A percentile compares a stretch with the other conserved stretches of the same genome.
Evolutionary conservation across 2,797 vertebrate genomes (phyloP).

Genomic region (Ispidina picta): DNA sequence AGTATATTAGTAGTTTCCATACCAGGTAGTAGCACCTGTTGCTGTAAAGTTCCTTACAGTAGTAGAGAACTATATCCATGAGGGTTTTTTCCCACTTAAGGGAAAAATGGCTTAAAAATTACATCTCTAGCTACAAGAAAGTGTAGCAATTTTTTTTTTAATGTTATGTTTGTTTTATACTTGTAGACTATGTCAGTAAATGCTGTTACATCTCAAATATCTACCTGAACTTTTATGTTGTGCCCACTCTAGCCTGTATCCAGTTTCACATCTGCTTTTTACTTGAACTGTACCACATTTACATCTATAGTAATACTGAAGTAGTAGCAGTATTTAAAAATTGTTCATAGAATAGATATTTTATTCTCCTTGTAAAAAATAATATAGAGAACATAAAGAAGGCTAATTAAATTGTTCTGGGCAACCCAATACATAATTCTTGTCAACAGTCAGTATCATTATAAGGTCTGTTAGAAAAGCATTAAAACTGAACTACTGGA

Average conservation of each 20-base stretch:
- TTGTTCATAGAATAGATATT: background rate
- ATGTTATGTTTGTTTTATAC: background rate
- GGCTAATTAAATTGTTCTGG: background rate
- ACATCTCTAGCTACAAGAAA: background rate
- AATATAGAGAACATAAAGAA: background rate
- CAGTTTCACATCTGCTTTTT: background rate
- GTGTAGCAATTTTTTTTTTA: background rate
- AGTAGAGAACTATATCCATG: background rate
- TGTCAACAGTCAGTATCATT: background rate
- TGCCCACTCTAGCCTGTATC: background rate
- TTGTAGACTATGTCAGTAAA: background rate
- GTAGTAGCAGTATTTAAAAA: background rate
- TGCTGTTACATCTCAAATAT: background rate
- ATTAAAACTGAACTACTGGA: background rate
- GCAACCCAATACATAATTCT: background rate
- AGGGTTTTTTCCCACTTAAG: background rate
- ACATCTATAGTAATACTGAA: background rate
- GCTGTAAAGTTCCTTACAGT: background rate
- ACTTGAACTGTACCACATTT: background rate
- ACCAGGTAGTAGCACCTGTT: background rate
- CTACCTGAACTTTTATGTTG: background rate
- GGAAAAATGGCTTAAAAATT: background rate
- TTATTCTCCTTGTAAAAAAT: background rate
- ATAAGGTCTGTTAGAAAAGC: background rate
- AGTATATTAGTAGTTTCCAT: background rate